Evolutionary conservation across 1,140 invertebrate genomes (phyloP).

Genomic region (Bicyclus anynana): DNA sequence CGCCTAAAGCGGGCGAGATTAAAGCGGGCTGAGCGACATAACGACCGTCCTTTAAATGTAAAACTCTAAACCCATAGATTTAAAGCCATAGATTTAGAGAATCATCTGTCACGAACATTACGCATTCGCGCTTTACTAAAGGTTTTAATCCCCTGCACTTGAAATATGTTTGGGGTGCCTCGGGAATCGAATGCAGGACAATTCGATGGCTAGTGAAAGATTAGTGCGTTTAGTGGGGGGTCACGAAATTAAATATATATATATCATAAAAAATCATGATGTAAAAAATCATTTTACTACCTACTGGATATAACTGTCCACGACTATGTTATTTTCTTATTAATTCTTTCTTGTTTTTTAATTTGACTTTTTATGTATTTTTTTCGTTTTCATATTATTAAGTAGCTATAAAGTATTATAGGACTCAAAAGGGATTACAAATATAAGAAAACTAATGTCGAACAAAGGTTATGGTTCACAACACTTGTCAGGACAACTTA

Average conservation of each 20-base stretch:
- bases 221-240: slow-evolving; percentile 39
- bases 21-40: slow-evolving; percentile 51
- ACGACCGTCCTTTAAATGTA: slow-evolving; percentile 54
- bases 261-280: too few relatives aligned
- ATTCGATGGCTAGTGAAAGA: slow-evolving; percentile 50
- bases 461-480: too few relatives aligned
- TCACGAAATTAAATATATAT: slow-evolving; percentile 26
- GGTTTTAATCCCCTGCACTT: slow-evolving; percentile 68
- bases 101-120: slow-evolving; percentile 59
- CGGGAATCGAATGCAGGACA: slow-evolving; percentile 40
- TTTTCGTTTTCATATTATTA: too few relatives aligned
- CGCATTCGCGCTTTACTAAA: slow-evolving; percentile 61
- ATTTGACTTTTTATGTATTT: too few relatives aligned
- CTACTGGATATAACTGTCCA: too few relatives aligned
- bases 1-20: slow-evolving; percentile 40
- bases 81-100: slow-evolving; percentile 31
- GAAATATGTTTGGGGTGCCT: slow-evolving; percentile 55
- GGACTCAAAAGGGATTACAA: too few relatives aligned
- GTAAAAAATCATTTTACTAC: too few relatives aligned
- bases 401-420: too few relatives aligned
- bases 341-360: too few relatives aligned
- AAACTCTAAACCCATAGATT: slow-evolving; percentile 36
- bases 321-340: too few relatives aligned
- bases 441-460: too few relatives aligned
- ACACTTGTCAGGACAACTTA: too few relatives aligned